phyloP scores from a whole-genome alignment of 2,797 vertebrate species.

The Falco concolor region DNA sequence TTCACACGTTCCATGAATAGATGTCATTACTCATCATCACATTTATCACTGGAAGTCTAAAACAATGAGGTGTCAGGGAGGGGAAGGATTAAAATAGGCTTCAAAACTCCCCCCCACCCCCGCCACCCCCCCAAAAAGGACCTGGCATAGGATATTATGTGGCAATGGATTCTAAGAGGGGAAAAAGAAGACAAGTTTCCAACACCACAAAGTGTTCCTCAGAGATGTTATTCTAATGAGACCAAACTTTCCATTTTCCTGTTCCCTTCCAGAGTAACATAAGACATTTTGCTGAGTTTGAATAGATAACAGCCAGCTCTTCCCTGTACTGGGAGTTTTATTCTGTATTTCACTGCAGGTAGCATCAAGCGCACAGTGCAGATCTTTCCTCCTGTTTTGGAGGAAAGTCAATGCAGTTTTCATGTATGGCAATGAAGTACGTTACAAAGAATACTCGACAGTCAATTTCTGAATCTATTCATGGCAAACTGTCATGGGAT shows the following conservation, averaged over 20 bases:
- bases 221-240: neutral
- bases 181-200: neutral
- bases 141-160: constrained; percentile 11
- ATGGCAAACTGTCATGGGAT: neutral
- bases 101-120: neutral
- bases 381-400: neutral
- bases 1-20: constrained; percentile 73
- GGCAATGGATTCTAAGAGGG: neutral
- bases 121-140: neutral
- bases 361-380: neutral
- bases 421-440: neutral
- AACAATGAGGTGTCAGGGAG: constrained; percentile 66
- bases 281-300: neutral
- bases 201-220: neutral
- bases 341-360: neutral
- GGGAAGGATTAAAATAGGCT: constrained; percentile 66
- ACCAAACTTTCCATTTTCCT: neutral
- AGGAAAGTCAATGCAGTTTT: neutral
- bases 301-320: neutral
- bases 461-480: constrained; percentile 45
- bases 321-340: neutral
- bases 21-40: constrained; percentile 75
- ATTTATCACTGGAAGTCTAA: constrained; percentile 71
- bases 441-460: constrained; percentile 3
- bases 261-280: neutral